These are phyloP conservation scores for Myanophis thanlyinensis DNA, from an alignment of 2,113 vertebrate species.

Conservation along the genomic window DNA sequence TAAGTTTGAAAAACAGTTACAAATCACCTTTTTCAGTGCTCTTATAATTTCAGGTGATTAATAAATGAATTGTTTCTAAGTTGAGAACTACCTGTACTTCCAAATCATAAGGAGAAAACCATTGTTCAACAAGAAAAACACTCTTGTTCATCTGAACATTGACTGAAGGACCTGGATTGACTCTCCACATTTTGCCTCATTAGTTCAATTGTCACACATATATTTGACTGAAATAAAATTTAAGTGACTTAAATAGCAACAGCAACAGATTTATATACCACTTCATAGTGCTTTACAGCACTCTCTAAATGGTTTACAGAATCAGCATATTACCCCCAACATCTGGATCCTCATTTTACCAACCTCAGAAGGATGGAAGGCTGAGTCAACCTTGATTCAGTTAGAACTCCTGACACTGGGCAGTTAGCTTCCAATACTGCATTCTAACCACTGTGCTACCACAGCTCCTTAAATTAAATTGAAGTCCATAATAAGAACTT, in stretches of 20 bases:
- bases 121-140: background rate
- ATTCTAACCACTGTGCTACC: background rate
- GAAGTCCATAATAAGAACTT: background rate
- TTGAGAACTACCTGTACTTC: background rate
- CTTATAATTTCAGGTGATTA: background rate
- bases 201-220: background rate
- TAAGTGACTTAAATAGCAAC: background rate
- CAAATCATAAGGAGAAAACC: background rate
- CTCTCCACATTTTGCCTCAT: background rate
- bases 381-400: background rate
- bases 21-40: background rate
- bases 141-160: background rate
- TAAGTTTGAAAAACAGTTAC: background rate
- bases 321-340: background rate
- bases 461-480: background rate
- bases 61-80: background rate
- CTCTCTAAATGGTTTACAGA: background rate
- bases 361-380: background rate
- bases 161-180: background rate
- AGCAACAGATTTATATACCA: background rate
- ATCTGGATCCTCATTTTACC: background rate
- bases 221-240: background rate
- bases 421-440: background rate
- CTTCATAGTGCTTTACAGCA: background rate
- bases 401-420: background rate